Conservation (phyloP, 2,888 invertebrate genomes). For the Polydrusus cervinus region DNA sequence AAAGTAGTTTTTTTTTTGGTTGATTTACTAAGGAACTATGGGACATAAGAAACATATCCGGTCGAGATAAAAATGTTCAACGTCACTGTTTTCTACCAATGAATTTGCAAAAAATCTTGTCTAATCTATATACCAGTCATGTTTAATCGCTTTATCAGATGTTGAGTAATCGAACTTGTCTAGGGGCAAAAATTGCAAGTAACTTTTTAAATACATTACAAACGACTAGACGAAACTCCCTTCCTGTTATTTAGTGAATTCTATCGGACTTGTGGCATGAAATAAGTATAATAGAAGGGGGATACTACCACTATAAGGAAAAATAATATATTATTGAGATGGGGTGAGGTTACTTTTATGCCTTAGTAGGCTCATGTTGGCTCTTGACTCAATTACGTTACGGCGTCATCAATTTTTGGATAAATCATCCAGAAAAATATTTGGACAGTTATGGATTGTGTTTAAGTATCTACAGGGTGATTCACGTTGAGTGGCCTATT, state of each 20-base stretch:
- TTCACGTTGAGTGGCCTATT: too few relatives aligned
- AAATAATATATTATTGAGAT: slow-evolving; percentile 44
- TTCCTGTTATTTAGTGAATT: slow-evolving; percentile 38
- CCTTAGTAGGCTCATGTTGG: slow-evolving; percentile 45
- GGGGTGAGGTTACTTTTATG: slow-evolving; percentile 48
- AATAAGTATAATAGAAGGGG: slow-evolving; percentile 40
- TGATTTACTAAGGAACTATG: too few relatives aligned
- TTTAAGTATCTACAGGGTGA: not conserved
- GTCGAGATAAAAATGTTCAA: not conserved
- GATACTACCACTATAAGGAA: slow-evolving; percentile 33
- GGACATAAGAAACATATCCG: not conserved
- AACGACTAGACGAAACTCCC: slow-evolving; percentile 49
- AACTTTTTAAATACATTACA: slow-evolving; percentile 62
- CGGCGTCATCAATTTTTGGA: slow-evolving; percentile 39
- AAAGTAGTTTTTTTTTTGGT: too few relatives aligned
- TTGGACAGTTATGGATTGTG: slow-evolving; percentile 35
- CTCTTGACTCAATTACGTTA: slow-evolving; percentile 45
- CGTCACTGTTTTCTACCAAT: slow-evolving; percentile 43
- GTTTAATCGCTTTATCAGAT: slow-evolving; percentile 63
- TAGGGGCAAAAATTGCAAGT: slow-evolving; percentile 68
- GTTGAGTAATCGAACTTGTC: slow-evolving; percentile 56
- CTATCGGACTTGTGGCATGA: slow-evolving; percentile 37
- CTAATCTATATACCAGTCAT: slow-evolving; percentile 61
- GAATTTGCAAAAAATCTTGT: slow-evolving; percentile 59
- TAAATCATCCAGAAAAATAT: slow-evolving; percentile 39